Conservation (phyloP, 2,113 vertebrate genomes). For the Caranx melampygus region DNA sequence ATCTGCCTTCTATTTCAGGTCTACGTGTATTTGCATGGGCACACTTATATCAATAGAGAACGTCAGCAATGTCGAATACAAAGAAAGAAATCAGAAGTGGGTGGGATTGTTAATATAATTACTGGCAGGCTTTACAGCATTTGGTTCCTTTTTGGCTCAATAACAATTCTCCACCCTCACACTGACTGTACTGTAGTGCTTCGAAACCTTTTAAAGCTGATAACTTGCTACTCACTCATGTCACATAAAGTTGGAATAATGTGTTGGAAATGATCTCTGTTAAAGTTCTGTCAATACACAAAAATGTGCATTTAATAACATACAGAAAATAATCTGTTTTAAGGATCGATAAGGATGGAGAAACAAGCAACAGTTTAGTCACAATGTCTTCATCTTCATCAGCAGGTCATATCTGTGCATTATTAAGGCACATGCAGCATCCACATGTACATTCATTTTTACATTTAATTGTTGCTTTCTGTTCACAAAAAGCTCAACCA, state of each 20-base stretch:
- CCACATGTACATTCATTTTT: not conserved
- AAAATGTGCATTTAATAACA: too few species aligned
- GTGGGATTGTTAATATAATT: conserved; percentile 22
- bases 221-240: not conserved
- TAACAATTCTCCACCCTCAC: not conserved
- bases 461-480: not conserved
- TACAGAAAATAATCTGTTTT: too few species aligned
- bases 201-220: conserved; percentile 9
- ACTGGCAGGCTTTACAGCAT: not conserved
- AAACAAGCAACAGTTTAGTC: too few species aligned
- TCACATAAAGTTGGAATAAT: not conserved
- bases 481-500: not conserved
- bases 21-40: not conserved
- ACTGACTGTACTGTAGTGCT: not conserved
- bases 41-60: not conserved
- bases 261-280: too few species aligned
- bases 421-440: too few species aligned
- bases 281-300: too few species aligned
- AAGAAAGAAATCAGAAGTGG: conserved; percentile 17
- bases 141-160: not conserved
- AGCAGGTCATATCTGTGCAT: too few species aligned
- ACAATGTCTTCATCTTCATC: too few species aligned
- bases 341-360: too few species aligned
- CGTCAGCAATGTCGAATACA: conserved; percentile 17
- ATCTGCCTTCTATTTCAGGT: conserved; percentile 1